Evolutionary conservation across 2,113 vertebrate species (phyloP).

Genomic region (Saccopteryx leptura): DNA sequence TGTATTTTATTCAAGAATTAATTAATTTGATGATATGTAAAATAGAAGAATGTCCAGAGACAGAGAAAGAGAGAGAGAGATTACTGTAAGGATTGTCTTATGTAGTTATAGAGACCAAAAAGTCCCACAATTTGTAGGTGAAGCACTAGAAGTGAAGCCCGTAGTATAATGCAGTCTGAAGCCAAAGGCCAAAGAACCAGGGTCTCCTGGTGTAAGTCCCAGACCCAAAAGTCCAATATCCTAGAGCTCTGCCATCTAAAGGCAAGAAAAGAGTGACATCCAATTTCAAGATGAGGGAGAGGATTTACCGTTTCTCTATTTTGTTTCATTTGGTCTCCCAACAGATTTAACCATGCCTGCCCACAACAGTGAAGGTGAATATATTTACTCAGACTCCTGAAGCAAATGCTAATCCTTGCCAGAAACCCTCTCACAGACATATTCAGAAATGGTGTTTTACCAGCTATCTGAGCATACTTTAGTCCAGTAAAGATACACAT

Average conservation of each 20-base stretch:
- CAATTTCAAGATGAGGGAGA: background rate
- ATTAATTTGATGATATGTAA: conserved; percentile 34
- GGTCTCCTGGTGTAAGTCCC: fast-evolving
- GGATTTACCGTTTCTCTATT: background rate
- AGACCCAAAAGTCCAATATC: background rate
- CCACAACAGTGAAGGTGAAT: background rate
- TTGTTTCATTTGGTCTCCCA: too few species aligned
- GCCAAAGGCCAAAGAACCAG: background rate
- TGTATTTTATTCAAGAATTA: background rate
- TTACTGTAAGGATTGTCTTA: background rate
- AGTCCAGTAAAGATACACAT: background rate
- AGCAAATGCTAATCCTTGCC: background rate
- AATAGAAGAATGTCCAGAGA: background rate
- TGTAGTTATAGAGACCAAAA: background rate
- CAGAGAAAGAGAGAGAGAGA: background rate
- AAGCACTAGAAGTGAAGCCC: background rate
- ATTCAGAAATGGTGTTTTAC: background rate
- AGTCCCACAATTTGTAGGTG: background rate
- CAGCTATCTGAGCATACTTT: background rate
- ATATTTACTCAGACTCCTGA: background rate
- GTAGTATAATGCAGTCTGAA: background rate
- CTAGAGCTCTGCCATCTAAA: background rate
- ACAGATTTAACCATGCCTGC: background rate
- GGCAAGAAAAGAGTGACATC: background rate
- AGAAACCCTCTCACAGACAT: background rate